Evolutionary conservation across 92 coral and sea anemone genomes (phyloP), one percentile per base, ranked within the genome.

Genomic region (Heteractis magnifica): DNA sequence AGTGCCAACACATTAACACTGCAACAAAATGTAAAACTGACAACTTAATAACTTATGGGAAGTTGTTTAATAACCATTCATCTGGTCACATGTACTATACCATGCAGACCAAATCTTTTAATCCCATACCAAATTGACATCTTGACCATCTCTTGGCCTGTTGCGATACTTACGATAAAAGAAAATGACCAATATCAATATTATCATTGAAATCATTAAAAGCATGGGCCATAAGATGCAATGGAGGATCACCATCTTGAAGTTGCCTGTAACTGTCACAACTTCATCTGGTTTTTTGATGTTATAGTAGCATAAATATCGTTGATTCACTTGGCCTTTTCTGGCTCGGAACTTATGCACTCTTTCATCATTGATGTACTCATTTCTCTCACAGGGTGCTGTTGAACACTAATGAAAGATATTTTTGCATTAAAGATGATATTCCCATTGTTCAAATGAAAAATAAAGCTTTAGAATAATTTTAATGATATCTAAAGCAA

Each of bases 161-260:
- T 2, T 58, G 60, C 21, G 70, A 44, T 50, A 53, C 6, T 71
- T 79, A 2, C 78, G 72, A 14, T 87, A 84, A 52, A 82, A 79
- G 72, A 77, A 85, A 65, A 87, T 82, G 0, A 79, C 70, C 64
- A 71, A 86, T 51, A 84, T 86, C 65, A 83, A 18, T 34, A 44
- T 41, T 41, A 81, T 50, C 51, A 87, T 85, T 26, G 76, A 8
- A 11, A 82, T 0, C 1, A 90, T 64, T 60, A 90, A 4, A 8
- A 90, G 75, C 51, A 82, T 16, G 4, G 93, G 93, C 93, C 93
- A 90, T 85, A 90, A 74, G 34, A 87, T 80, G 84, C 90, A 87
- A 44, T 90, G 90, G 73, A 90, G 16, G 15, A 90, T 84, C 75
- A 21, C 76, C 78, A 75, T 52, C 15, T 87, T 52, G 81, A 87